Conservation (phyloP, 2,797 vertebrate genomes). For the Oreortyx pictus region DNA sequence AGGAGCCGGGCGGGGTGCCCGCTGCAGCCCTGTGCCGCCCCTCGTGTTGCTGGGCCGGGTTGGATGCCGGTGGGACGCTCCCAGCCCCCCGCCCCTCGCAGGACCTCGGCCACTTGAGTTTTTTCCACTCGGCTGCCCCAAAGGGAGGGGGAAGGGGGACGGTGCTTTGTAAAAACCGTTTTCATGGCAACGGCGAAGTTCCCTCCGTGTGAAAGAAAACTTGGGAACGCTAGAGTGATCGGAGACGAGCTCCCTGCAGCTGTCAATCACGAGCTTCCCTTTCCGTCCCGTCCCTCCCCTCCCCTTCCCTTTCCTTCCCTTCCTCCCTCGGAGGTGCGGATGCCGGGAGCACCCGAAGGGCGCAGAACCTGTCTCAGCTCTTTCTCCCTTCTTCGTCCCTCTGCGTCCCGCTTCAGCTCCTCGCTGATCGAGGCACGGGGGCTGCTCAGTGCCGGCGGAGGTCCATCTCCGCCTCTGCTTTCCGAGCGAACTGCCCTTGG, state of each 20-base stretch:
- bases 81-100: neutral
- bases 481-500: neutral
- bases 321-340: neutral
- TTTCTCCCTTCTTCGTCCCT: too few relatives aligned
- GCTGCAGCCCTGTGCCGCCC: neutral
- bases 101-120: conserved; percentile 46
- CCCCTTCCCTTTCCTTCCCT: neutral
- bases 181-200: conserved; percentile 78
- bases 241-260: conserved; percentile 8
- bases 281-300: neutral
- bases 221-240: conserved; percentile 35
- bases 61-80: neutral
- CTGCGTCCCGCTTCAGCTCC: neutral
- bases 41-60: neutral
- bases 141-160: conserved; percentile 6
- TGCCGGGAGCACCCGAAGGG: neutral
- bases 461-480: neutral
- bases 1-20: neutral
- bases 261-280: conserved; percentile 63
- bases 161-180: conserved; percentile 64
- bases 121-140: conserved; percentile 72
- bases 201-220: conserved; percentile 73
- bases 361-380: neutral
- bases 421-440: neutral
- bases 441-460: neutral